Percentiles rank a stretch among this genome's conserved stretches.
Evolutionary conservation across 2,888 invertebrate species (phyloP).

Genomic region (Micropterix aruncella): DNA sequence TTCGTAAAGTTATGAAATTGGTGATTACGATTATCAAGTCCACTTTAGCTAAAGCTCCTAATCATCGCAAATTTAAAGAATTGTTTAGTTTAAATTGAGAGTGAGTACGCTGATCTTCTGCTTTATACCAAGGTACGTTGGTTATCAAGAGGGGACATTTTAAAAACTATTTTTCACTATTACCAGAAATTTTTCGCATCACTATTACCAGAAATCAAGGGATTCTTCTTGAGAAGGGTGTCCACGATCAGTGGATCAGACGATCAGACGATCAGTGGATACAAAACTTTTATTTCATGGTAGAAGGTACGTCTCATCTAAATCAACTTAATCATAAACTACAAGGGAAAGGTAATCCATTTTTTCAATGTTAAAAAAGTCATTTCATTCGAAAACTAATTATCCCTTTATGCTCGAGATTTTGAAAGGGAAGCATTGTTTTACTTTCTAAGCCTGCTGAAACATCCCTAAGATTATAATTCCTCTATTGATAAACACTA

Average conservation of each 20-base stretch:
- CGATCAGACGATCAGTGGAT: constrained; percentile 14
- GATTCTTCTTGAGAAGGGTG: constrained; percentile 15
- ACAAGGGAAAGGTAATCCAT: constrained; percentile 13
- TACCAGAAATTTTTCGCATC: constrained; percentile 11
- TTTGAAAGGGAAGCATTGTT: constrained; percentile 5
- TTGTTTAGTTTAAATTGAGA: constrained; percentile 14
- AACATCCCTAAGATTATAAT: constrained; percentile 12
- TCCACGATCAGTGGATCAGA: constrained; percentile 16
- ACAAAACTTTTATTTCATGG: constrained; percentile 17
- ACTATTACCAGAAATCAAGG: constrained; percentile 13
- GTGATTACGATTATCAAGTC: too few species aligned
- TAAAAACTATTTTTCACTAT: constrained; percentile 10
- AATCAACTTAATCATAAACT: too few species aligned
- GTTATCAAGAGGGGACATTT: constrained; percentile 13
- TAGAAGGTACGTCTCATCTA: constrained; percentile 13
- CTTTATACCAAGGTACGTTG: constrained; percentile 13
- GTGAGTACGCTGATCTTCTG: constrained; percentile 10
- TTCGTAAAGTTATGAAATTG: too few species aligned
- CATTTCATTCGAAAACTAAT: constrained; percentile 12
- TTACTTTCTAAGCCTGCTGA: too few species aligned
- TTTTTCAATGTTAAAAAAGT: constrained; percentile 13
- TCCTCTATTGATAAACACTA: constrained; percentile 8
- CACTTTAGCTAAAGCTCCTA: too few species aligned
- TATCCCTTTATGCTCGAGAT: constrained; percentile 12
- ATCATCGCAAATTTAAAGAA: too few species aligned